Conservation (phyloP, 2,888 invertebrate genomes). For the Ctena decussata region DNA sequence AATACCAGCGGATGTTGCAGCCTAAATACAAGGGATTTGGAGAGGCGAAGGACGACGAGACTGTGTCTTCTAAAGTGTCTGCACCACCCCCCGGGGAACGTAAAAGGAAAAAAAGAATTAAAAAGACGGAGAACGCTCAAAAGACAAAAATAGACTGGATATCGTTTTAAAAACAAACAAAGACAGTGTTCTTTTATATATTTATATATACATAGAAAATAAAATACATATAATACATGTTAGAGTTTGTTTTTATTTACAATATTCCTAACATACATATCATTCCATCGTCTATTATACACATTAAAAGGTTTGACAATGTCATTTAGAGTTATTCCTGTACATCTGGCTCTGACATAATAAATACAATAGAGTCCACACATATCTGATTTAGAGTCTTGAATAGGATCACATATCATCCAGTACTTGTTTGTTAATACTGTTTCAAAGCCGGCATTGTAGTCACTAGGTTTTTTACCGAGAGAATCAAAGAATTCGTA, state of each 20-base stretch:
- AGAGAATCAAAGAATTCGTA: too few species aligned
- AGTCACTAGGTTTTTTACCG: too few species aligned
- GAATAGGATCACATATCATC: neutral
- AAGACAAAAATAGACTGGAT: neutral
- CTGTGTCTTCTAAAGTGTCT: neutral
- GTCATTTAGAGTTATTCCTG: neutral
- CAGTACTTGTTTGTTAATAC: too few species aligned
- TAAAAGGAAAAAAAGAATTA: neutral
- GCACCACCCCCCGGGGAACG: constrained; percentile 19
- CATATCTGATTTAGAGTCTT: constrained; percentile 11
- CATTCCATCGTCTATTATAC: too few species aligned
- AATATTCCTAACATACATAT: neutral
- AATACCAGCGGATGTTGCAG: constrained; percentile 22
- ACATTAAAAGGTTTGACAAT: constrained; percentile 17
- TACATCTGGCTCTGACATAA: too few species aligned
- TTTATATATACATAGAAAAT: neutral
- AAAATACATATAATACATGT: constrained; percentile 5
- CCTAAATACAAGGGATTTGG: neutral
- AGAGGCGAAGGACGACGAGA: neutral
- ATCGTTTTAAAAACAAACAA: neutral
- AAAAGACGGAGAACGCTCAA: too few species aligned
- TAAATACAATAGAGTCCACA: constrained; percentile 36
- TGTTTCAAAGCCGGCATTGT: too few species aligned
- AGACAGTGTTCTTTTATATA: neutral
- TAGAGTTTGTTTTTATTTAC: constrained; percentile 1